Conservation (phyloP, 2,113 vertebrate species). For the Theristicus caerulescens region DNA sequence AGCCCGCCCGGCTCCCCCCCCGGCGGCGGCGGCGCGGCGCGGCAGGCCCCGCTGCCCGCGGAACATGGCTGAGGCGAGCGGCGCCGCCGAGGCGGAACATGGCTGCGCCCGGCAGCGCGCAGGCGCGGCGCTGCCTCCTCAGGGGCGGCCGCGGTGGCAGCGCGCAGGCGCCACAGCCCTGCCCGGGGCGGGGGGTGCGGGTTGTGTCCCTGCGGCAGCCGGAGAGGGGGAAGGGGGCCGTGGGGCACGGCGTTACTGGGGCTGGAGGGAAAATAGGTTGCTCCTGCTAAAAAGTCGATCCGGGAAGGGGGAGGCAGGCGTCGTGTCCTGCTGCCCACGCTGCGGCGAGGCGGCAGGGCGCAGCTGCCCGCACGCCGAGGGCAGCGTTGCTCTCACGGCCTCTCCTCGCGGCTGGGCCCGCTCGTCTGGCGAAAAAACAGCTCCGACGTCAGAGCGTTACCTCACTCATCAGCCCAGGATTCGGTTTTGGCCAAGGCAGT, state of each 20-base stretch:
- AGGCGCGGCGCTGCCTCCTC: neutral
- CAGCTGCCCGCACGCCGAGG: no score
- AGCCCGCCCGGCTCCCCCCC: neutral
- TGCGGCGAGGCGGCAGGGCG: neutral
- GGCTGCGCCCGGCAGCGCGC: neutral
- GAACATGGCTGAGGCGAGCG: neutral
- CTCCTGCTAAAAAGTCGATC: accelerated
- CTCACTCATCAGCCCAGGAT: accelerated
- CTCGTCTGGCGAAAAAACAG: neutral
- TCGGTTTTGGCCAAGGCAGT: accelerated
- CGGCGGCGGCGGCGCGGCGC: neutral
- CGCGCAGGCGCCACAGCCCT: neutral
- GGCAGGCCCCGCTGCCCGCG: neutral
- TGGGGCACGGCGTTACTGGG: accelerated
- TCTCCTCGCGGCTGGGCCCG: accelerated
- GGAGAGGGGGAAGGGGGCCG: accelerated
- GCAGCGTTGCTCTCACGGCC: accelerated
- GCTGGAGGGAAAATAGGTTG: accelerated
- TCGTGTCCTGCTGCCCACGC: neutral
- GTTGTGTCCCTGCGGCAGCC: no score
- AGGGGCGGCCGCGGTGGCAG: neutral
- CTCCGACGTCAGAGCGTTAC: accelerated
- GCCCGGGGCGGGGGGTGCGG: no score
- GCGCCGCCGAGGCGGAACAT: neutral
- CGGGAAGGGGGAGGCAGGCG: accelerated